These are phyloP conservation scores for Reticulitermes speratus DNA, from an alignment of 1,140 invertebrate species.

Conservation along the genomic window DNA sequence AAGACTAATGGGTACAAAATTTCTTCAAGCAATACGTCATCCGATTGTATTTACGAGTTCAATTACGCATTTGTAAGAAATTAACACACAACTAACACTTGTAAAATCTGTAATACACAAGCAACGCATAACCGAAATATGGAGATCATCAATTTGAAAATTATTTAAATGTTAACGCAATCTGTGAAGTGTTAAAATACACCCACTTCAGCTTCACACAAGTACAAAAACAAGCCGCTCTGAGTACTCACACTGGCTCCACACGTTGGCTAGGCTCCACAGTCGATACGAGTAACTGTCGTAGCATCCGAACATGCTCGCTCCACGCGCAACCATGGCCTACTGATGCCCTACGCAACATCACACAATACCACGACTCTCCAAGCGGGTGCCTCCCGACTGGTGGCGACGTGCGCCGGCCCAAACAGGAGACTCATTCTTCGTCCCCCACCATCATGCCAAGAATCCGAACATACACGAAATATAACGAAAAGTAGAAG, in stretches of 20 bases:
- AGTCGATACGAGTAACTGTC: slow-evolving; percentile 68
- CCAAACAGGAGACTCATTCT: not conserved
- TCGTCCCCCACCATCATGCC: not conserved
- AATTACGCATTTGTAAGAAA: no score
- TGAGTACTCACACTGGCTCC: slow-evolving; percentile 63
- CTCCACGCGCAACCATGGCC: slow-evolving; percentile 65
- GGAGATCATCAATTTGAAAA: no score
- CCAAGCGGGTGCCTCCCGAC: not conserved
- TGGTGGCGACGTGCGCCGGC: not conserved
- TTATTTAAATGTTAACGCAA: no score
- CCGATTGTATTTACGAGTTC: no score
- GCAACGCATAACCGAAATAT: no score
- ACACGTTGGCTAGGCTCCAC: slow-evolving; percentile 69
- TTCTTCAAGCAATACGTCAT: no score
- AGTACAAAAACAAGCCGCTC: no score
- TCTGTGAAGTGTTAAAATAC: no score
- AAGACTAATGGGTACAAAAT: no score
- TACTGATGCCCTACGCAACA: slow-evolving; percentile 46
- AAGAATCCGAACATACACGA: not conserved
- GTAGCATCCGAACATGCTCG: slow-evolving; percentile 65
- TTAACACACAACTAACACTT: no score
- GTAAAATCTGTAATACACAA: no score
- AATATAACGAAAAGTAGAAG: not conserved
- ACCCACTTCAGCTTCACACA: no score
- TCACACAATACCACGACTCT: slow-evolving; percentile 33